Conservation (phyloP, 2,113 vertebrate genomes). For the human region GRCh38 chr6:115823501-115824000, state of each 20-base stretch:
- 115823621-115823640: background rate
- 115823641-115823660: background rate
- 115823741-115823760: background rate
- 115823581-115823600: background rate
- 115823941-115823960: too few species aligned
- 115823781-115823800: background rate
- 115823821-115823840: background rate
- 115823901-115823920: background rate
- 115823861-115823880: background rate
- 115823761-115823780: background rate
- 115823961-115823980: too few species aligned
- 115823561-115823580: background rate
- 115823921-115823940: background rate
- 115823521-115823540: background rate
- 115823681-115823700: background rate
- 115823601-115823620: background rate
- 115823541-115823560: background rate
- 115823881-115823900: background rate
- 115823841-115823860: background rate
- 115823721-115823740: background rate
- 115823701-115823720: background rate
- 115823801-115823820: background rate
- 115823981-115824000: background rate
- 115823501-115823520: background rate
- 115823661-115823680: background rate